These are phyloP conservation scores for Metellina segmentata DNA, from an alignment of 2,888 invertebrate species.

Conservation along the genomic window DNA sequence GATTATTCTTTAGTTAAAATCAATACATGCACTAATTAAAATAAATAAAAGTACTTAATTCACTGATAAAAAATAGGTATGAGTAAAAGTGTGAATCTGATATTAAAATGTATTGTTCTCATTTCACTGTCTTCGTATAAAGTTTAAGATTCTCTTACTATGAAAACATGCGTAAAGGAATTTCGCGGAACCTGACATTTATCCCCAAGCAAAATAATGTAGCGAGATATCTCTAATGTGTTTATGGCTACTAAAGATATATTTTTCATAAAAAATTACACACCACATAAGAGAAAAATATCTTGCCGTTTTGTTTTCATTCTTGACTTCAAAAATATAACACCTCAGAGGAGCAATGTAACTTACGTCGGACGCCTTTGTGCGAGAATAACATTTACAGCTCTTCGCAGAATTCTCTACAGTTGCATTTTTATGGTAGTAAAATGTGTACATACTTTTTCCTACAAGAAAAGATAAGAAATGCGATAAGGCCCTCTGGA, in stretches of 20 bases:
- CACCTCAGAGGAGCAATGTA: background rate
- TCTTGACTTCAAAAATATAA: background rate
- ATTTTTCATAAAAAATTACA: background rate
- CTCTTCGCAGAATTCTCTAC: background rate
- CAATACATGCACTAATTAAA: no score
- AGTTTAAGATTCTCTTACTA: no score
- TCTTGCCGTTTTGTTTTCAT: background rate
- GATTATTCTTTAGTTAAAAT: no score
- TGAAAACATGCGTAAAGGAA: no score
- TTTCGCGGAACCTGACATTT: no score
- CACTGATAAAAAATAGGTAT: no score
- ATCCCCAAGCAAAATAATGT: no score
- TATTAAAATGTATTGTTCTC: no score
- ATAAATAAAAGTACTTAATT: no score
- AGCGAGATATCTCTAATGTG: background rate
- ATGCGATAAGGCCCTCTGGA: background rate
- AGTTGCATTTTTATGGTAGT: background rate
- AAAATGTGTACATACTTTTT: background rate
- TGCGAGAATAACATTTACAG: background rate
- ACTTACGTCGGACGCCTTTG: background rate
- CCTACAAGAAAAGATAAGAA: conserved; percentile 16
- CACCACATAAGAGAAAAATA: background rate
- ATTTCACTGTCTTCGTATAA: no score
- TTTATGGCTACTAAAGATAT: background rate
- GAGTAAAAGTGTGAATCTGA: no score